These are phyloP conservation scores for Isaurus tuberculatus DNA, from an alignment of 92 coral and sea anemone genomes.

Conservation along the genomic window DNA sequence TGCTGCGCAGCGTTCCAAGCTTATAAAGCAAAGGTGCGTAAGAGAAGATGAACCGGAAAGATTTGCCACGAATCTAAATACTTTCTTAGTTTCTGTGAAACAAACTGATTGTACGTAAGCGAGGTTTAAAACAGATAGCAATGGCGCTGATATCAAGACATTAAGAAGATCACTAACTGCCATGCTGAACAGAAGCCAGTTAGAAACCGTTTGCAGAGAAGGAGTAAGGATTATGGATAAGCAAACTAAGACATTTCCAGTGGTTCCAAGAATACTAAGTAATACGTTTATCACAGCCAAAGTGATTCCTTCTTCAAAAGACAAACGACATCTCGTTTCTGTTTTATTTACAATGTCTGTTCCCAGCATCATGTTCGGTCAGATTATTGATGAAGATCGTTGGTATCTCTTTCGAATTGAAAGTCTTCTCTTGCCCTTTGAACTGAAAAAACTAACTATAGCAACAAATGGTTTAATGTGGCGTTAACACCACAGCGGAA, in stretches of 20 bases:
- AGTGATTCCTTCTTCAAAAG: constrained; percentile 21
- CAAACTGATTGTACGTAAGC: background rate
- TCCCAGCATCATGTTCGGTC: background rate
- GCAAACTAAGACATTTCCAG: constrained; percentile 33
- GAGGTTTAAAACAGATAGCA: background rate
- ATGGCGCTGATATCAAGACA: constrained; percentile 16
- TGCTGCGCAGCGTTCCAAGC: constrained; percentile 27
- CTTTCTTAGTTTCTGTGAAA: background rate
- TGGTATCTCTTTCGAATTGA: background rate
- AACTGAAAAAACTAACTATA: background rate
- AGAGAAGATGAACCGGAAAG: constrained; percentile 19
- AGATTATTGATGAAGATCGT: background rate
- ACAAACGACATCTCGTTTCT: background rate
- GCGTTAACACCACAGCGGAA: too few species aligned
- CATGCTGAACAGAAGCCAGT: constrained; percentile 40
- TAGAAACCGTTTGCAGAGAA: constrained; percentile 21
- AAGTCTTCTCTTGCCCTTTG: background rate
- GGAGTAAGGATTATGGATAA: constrained; percentile 20
- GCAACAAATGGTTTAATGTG: too few species aligned
- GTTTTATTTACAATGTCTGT: background rate
- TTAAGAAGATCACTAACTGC: constrained; percentile 30
- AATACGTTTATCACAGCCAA: constrained; percentile 7
- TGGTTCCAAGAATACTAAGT: constrained; percentile 24
- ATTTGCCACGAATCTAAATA: constrained; percentile 35
- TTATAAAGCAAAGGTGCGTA: constrained; percentile 13